phyloP scores from a whole-genome alignment of 2,113 vertebrate species.

The Protomyctophum bolini region DNA sequence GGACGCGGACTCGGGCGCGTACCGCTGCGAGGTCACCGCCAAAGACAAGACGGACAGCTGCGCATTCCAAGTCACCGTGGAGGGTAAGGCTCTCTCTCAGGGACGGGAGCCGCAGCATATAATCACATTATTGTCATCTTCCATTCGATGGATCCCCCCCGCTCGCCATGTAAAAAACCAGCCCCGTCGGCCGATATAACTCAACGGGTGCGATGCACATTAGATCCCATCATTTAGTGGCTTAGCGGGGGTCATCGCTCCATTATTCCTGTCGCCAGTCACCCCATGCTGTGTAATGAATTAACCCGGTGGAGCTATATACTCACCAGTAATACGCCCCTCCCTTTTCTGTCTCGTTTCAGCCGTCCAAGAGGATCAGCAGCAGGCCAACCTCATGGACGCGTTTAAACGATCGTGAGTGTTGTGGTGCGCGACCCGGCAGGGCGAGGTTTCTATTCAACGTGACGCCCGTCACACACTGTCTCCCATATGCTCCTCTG shows the following conservation, averaged over 20 bases:
- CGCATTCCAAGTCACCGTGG: slow-evolving; percentile 82
- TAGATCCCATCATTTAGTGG: slow-evolving; percentile 61
- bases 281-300: slow-evolving; percentile 52
- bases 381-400: slow-evolving; percentile 80
- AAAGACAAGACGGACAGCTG: slow-evolving; percentile 89
- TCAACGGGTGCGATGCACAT: slow-evolving; percentile 52
- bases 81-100: slow-evolving; percentile 74
- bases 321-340: slow-evolving; percentile 34
- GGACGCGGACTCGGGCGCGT: slow-evolving; percentile 83
- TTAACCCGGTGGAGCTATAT: slow-evolving; percentile 43
- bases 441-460: slow-evolving; percentile 36
- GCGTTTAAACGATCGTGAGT: slow-evolving; percentile 88
- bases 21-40: slow-evolving; percentile 87
- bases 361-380: slow-evolving; percentile 76
- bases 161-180: slow-evolving; percentile 49
- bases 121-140: slow-evolving; percentile 68
- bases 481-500: slow-evolving; percentile 47
- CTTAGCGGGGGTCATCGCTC: slow-evolving; percentile 51
- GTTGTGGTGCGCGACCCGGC: slow-evolving; percentile 20
- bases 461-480: slow-evolving; percentile 53
- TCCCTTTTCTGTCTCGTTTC: slow-evolving; percentile 53
- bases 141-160: slow-evolving; percentile 43
- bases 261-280: slow-evolving; percentile 46
- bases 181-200: slow-evolving; percentile 70
- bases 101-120: slow-evolving; percentile 17